A percentile compares a stretch with the other conserved stretches of the same genome.
These are phyloP conservation scores for Hystrix cristata DNA, from an alignment of 2,113 vertebrate species.

Conservation along the genomic window DNA sequence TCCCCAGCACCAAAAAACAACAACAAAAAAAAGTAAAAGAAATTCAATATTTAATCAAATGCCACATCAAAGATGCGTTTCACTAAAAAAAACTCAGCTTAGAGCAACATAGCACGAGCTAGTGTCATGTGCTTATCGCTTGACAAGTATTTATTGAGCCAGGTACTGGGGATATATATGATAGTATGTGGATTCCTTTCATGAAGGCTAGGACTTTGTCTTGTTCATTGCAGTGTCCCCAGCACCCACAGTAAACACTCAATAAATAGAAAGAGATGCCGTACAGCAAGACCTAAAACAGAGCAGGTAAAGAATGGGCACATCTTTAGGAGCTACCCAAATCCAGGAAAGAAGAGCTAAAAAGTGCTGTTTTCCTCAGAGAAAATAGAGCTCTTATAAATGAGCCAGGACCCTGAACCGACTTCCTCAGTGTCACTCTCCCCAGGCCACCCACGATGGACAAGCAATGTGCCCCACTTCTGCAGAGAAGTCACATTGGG, in stretches of 20 bases:
- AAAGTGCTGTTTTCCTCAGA: background rate
- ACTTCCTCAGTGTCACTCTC: background rate
- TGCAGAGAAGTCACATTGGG: background rate
- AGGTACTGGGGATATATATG: background rate
- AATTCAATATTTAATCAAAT: background rate
- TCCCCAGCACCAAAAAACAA: too few species aligned
- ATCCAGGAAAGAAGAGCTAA: background rate
- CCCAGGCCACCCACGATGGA: background rate
- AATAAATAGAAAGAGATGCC: background rate
- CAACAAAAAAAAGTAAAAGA: background rate
- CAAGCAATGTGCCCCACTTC: background rate
- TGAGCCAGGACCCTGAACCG: background rate
- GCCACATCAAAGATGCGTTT: background rate
- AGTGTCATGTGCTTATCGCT: background rate
- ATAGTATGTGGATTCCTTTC: background rate
- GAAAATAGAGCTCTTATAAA: constrained; percentile 23
- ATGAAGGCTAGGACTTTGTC: background rate
- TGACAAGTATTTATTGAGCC: background rate
- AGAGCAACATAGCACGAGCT: background rate
- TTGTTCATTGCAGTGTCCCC: background rate
- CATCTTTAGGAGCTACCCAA: background rate
- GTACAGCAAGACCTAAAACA: background rate
- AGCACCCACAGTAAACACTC: background rate
- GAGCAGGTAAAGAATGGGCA: background rate
- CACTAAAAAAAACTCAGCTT: background rate